A percentile compares a stretch with the other conserved stretches of the same genome.
These are phyloP conservation scores for Helicoverpa zea DNA, from an alignment of 1,140 invertebrate genomes.

Conservation along the genomic window DNA sequence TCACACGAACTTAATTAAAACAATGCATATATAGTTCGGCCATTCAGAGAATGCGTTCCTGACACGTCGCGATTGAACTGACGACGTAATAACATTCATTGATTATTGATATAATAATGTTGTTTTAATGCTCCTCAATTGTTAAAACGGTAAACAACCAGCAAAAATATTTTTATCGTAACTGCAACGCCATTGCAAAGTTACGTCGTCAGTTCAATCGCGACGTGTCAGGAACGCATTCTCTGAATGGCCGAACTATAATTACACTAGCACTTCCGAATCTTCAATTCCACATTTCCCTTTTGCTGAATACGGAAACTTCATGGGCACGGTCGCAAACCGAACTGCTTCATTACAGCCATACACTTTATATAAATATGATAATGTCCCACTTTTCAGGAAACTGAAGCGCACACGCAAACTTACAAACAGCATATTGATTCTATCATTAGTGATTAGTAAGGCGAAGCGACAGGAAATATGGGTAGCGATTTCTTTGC, in stretches of 20 bases:
- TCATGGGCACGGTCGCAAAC: conserved; percentile 32
- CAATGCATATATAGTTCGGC: no score
- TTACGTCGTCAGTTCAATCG: no score
- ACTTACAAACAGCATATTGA: conserved; percentile 53
- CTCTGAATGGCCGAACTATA: no score
- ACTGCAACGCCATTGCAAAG: no score
- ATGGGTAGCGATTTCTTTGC: conserved; percentile 47
- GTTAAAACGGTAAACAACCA: no score
- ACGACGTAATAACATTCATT: no score
- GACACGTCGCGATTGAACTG: no score
- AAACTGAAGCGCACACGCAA: conserved; percentile 69
- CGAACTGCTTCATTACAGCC: conserved; percentile 57
- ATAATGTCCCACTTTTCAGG: conserved; percentile 78
- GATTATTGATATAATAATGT: no score
- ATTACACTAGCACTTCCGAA: conserved; percentile 27
- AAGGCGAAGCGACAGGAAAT: conserved; percentile 68
- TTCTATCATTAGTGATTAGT: conserved; percentile 68
- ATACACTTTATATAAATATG: conserved; percentile 73
- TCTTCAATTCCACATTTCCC: conserved; percentile 22
- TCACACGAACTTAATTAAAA: background rate
- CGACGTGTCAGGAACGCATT: no score
- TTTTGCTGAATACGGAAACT: background rate
- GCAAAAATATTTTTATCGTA: no score
- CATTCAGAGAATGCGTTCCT: no score
- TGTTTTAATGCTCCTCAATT: no score